phyloP scores from a whole-genome alignment of 2,113 vertebrate species.

The Nanorana parkeri region DNA sequence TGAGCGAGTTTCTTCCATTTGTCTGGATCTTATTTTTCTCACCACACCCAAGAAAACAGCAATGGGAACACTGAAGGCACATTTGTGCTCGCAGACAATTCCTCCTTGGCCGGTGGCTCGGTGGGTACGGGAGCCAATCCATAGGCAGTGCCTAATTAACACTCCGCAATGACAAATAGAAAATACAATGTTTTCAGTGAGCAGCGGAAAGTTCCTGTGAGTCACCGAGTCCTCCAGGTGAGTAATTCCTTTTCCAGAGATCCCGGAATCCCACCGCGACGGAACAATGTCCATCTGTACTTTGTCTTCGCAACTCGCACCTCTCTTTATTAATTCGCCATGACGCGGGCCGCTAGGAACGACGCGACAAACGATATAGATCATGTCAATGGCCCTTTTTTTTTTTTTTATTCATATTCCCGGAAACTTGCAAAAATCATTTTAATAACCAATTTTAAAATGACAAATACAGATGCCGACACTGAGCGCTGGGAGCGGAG shows the following conservation, averaged over 20 bases:
- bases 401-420: not conserved
- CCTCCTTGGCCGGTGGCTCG: not conserved
- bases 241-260: constrained; percentile 25
- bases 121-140: not conserved
- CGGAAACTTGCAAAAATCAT: not conserved
- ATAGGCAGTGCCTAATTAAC: not conserved
- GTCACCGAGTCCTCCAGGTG: constrained; percentile 9
- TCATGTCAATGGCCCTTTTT: not conserved
- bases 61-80: not conserved
- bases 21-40: constrained; percentile 9
- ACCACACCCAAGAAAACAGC: constrained; percentile 11
- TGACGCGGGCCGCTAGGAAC: not conserved
- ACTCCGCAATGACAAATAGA: not conserved
- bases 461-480: not conserved
- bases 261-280: not conserved
- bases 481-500: not conserved
- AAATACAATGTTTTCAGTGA: not conserved
- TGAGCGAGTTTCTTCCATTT: constrained; percentile 19
- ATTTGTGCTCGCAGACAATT: not conserved
- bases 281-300: not conserved
- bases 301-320: constrained; percentile 13
- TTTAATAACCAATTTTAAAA: not conserved
- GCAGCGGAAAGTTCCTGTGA: constrained; percentile 8
- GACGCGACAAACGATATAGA: not conserved
- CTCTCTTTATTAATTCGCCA: constrained; percentile 3